Evolutionary conservation across 2,113 vertebrate genomes (phyloP).

Genomic region (Australoheros scitulus): DNA sequence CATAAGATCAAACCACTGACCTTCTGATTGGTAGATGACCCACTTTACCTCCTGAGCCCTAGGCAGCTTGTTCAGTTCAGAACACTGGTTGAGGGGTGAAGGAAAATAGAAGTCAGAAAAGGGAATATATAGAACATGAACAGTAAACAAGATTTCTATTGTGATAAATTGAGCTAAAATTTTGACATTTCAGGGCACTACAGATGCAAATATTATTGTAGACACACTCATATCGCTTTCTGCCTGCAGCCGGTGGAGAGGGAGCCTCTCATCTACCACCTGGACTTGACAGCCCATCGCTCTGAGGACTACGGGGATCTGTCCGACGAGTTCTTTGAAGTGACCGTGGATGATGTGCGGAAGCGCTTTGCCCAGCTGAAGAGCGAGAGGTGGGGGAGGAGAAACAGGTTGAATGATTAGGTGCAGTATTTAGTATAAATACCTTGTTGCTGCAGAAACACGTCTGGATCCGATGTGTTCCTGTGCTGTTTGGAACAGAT

Average conservation of each 20-base stretch:
- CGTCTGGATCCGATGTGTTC: slow-evolving; percentile 46
- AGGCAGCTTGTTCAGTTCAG: neutral
- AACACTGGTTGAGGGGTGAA: no score
- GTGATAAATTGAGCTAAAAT: neutral
- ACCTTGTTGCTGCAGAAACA: slow-evolving; percentile 33
- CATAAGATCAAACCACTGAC: neutral
- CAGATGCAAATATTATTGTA: neutral
- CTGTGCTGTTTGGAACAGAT: slow-evolving; percentile 34
- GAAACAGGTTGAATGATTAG: neutral
- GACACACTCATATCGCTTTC: neutral
- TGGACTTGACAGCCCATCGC: slow-evolving; percentile 76
- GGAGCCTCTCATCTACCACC: slow-evolving; percentile 87
- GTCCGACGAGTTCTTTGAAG: slow-evolving; percentile 95
- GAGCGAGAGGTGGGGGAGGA: slow-evolving; percentile 87
- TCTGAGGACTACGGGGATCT: slow-evolving; percentile 73
- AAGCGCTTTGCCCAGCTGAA: slow-evolving; percentile 92
- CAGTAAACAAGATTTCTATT: neutral
- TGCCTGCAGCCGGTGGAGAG: slow-evolving; percentile 72
- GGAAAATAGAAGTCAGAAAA: no score
- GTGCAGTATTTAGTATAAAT: slow-evolving; percentile 33
- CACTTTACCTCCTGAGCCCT: neutral
- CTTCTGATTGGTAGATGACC: neutral
- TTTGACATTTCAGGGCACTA: neutral
- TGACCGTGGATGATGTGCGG: slow-evolving; percentile 92
- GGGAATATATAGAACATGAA: neutral